A percentile compares a stretch with the other conserved stretches of the same genome.
Conservation (phyloP, 2,888 invertebrate species). For the Teleogryllus oceanicus region DNA sequence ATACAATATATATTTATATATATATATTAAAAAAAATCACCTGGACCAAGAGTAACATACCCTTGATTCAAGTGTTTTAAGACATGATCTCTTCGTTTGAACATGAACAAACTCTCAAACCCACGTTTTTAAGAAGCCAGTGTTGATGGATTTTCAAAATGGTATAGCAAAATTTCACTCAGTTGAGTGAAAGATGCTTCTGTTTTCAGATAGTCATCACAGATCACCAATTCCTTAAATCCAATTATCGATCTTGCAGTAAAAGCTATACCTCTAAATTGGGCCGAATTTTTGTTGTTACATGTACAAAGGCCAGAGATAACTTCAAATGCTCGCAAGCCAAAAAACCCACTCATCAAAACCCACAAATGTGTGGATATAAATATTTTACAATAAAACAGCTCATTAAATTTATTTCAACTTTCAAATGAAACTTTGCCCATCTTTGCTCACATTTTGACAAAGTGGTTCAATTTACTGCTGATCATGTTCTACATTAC, state of each 20-base stretch:
- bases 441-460: constrained; percentile 22
- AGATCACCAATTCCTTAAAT: not conserved
- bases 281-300: constrained; percentile 12
- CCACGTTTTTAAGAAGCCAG: constrained; percentile 18
- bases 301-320: constrained; percentile 25
- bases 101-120: constrained; percentile 32
- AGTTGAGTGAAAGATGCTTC: not conserved
- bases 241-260: constrained; percentile 21
- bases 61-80: constrained; percentile 39
- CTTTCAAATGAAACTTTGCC: constrained; percentile 22
- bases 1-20: constrained; percentile 57
- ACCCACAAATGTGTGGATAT: constrained; percentile 31
- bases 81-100: constrained; percentile 34
- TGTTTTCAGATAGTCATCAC: constrained; percentile 18
- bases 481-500: constrained; percentile 32
- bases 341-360: constrained; percentile 37
- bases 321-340: constrained; percentile 30
- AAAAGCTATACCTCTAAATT: constrained; percentile 25
- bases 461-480: constrained; percentile 30
- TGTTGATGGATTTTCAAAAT: not conserved
- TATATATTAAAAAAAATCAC: constrained; percentile 58
- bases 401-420: constrained; percentile 21
- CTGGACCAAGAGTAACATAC: constrained; percentile 48
- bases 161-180: constrained; percentile 19
- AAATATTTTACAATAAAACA: constrained; percentile 31